Conservation (phyloP, 1,140 invertebrate species). For the Lordiphosa mommai region DNA sequence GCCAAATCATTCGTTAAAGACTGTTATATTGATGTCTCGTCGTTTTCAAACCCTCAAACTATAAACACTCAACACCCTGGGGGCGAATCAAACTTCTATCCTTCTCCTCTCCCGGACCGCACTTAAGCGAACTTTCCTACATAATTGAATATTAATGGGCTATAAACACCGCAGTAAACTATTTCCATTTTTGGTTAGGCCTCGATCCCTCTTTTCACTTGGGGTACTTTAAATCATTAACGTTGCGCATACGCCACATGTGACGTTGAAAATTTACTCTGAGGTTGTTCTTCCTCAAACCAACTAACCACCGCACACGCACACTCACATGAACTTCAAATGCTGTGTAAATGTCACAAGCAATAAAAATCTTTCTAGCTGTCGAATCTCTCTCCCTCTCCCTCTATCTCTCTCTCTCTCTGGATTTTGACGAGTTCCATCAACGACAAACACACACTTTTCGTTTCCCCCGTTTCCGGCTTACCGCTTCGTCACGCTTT, state of each 20-base stretch:
- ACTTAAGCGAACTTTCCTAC: slow-evolving; percentile 16
- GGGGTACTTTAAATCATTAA: slow-evolving; percentile 36
- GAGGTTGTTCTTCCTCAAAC: slow-evolving; percentile 26
- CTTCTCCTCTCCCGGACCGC: neutral
- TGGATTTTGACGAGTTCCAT: slow-evolving; percentile 41
- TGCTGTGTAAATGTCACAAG: slow-evolving; percentile 48
- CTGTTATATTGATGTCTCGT: too few species aligned
- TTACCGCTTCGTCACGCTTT: too few species aligned
- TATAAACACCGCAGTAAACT: slow-evolving; percentile 26
- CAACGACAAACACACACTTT: slow-evolving; percentile 23
- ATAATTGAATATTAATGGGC: slow-evolving; percentile 53
- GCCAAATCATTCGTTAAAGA: too few species aligned
- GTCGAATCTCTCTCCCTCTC: neutral
- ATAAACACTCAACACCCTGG: too few species aligned
- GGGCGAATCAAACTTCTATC: too few species aligned
- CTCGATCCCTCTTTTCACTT: neutral
- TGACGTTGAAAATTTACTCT: slow-evolving; percentile 18
- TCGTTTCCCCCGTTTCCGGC: neutral
- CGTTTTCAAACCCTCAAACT: too few species aligned
- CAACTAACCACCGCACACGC: slow-evolving; percentile 8
- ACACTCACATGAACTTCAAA: slow-evolving; percentile 43
- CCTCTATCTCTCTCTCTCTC: neutral
- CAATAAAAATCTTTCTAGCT: slow-evolving; percentile 45
- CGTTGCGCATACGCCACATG: slow-evolving; percentile 46
- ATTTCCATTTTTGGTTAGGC: neutral